Evolutionary conservation across 2,888 invertebrate genomes (phyloP).

Genomic region (Amphipoea lucens): DNA sequence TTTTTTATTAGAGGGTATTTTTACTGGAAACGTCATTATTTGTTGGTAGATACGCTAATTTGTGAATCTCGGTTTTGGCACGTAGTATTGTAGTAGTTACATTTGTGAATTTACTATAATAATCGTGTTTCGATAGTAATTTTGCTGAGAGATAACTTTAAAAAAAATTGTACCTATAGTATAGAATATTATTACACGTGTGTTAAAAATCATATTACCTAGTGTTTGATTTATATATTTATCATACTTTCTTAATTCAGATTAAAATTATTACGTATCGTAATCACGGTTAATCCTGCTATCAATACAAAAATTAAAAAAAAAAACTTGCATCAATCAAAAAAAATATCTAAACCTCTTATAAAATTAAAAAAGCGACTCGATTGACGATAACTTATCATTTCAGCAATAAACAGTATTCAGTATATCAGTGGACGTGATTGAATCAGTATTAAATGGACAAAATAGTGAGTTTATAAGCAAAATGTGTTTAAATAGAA

Average conservation of each 20-base stretch:
- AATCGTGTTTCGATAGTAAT: background rate
- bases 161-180: background rate
- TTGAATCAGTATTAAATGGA: constrained; percentile 78
- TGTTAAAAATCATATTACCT: constrained; percentile 2
- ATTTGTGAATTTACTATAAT: constrained; percentile 1
- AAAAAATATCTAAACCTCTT: constrained; percentile 71
- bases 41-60: constrained; percentile 24
- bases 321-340: constrained; percentile 72
- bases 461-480: constrained; percentile 71
- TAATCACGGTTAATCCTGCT: constrained; percentile 49
- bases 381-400: constrained; percentile 64
- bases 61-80: constrained; percentile 10
- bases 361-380: constrained; percentile 74
- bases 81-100: background rate
- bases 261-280: constrained; percentile 33
- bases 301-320: constrained; percentile 61
- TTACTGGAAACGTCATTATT: constrained; percentile 12
- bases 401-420: constrained; percentile 70
- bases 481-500: constrained; percentile 75
- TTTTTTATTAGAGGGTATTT: constrained; percentile 22
- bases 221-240: constrained; percentile 27
- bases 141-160: background rate
- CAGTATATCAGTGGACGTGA: constrained; percentile 70
- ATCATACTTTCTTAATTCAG: constrained; percentile 32
- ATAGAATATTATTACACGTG: background rate